Evolutionary conservation across 2,888 invertebrate genomes (phyloP).

Genomic region (Agrotis exclamationis): DNA sequence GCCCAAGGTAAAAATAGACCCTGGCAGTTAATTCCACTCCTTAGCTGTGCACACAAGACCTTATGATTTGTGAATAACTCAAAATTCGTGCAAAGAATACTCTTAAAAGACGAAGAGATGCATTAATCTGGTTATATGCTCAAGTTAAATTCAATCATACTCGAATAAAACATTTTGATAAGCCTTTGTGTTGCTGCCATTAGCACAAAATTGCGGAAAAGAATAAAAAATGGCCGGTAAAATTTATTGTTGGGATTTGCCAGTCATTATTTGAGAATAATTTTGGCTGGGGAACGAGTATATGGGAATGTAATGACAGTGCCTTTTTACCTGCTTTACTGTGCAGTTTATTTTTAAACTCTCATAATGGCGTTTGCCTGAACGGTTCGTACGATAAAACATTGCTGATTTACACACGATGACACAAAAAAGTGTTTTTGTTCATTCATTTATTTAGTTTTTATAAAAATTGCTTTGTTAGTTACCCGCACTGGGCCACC

Average conservation of each 20-base stretch:
- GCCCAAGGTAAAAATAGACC: too few species aligned
- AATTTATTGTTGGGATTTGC: conserved; percentile 69
- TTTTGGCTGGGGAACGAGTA: conserved; percentile 58
- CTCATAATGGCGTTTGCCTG: neutral
- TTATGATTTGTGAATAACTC: neutral
- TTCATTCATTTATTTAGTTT: too few species aligned
- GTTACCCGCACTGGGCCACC: too few species aligned
- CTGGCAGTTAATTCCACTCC: too few species aligned
- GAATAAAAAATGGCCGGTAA: conserved; percentile 51
- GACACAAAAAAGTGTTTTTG: neutral
- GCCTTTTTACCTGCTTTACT: conserved; percentile 56
- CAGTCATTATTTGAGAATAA: conserved; percentile 74
- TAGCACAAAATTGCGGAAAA: conserved; percentile 17
- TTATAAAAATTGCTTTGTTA: too few species aligned
- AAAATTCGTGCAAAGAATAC: neutral
- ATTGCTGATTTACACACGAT: too few species aligned
- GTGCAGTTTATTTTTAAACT: conserved; percentile 7
- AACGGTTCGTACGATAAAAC: neutral
- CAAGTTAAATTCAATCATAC: neutral
- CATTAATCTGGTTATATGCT: neutral
- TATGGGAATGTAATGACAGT: conserved; percentile 61
- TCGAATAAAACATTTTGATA: neutral
- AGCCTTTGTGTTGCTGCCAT: conserved; percentile 14
- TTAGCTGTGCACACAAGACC: too few species aligned
- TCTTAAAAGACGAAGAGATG: neutral